These are phyloP conservation scores for Morus bassanus DNA, from an alignment of 2,797 vertebrate genomes.

Conservation along the genomic window DNA sequence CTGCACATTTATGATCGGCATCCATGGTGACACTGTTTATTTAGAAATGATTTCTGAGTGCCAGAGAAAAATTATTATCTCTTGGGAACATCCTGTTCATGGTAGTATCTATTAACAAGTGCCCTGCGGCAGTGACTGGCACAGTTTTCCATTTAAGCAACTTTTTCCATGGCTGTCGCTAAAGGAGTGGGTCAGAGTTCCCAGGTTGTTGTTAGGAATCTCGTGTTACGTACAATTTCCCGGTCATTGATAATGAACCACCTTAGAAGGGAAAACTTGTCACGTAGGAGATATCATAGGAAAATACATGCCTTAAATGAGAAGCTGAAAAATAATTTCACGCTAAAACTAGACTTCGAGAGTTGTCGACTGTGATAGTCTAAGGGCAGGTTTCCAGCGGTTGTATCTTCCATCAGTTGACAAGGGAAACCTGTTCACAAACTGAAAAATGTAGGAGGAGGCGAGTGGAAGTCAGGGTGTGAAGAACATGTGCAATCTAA, in stretches of 20 bases:
- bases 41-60: neutral
- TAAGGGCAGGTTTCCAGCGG: neutral
- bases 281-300: neutral
- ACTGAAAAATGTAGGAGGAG: neutral
- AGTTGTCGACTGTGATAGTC: neutral
- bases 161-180: neutral
- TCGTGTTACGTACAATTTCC: neutral
- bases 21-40: conserved; percentile 25
- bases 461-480: neutral
- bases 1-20: conserved; percentile 22
- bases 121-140: neutral
- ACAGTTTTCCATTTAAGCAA: conserved; percentile 2
- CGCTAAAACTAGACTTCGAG: neutral
- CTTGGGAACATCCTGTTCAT: neutral
- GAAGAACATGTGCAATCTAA: neutral
- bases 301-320: neutral
- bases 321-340: neutral
- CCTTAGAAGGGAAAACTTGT: neutral
- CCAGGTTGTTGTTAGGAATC: neutral
- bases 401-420: neutral
- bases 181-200: neutral
- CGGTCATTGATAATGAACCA: neutral
- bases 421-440: neutral
- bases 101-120: neutral
- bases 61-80: neutral